These are phyloP conservation scores for Anseranas semipalmata DNA, from an alignment of 2,113 vertebrate species.

Conservation along the genomic window DNA sequence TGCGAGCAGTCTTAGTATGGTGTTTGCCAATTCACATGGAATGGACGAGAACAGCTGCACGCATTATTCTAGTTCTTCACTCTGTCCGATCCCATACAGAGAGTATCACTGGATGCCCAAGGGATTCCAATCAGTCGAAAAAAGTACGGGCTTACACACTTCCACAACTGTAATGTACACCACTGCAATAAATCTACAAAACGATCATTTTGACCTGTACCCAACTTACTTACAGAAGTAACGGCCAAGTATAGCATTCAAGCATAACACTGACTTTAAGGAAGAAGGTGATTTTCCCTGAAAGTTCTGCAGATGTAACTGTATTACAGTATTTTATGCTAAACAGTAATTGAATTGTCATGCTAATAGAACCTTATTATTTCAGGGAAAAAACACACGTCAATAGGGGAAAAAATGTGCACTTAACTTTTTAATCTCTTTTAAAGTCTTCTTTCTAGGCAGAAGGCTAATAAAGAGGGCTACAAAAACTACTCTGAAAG, in stretches of 20 bases:
- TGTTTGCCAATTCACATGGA: not conserved
- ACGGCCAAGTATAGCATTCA: not conserved
- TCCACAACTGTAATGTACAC: not conserved
- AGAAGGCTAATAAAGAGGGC: not conserved
- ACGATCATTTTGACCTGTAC: not conserved
- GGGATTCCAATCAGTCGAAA: not conserved
- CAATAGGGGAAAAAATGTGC: not conserved
- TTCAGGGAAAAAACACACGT: not conserved
- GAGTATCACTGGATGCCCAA: not conserved
- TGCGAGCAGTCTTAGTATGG: not conserved
- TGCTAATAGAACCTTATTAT: not conserved
- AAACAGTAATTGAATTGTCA: not conserved
- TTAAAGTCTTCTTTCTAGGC: not conserved
- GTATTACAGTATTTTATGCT: not conserved
- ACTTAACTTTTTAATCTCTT: not conserved
- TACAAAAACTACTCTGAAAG: not conserved
- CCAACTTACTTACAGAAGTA: not conserved
- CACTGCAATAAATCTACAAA: not conserved
- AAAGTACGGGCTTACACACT: not conserved
- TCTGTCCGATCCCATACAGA: not conserved
- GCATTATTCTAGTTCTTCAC: not conserved
- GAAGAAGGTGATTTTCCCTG: not conserved
- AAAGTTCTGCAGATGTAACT: not conserved
- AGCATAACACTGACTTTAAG: not conserved
- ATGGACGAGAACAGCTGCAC: slow-evolving; percentile 5